Base-by-base conservation (phyloP, 2,113 vertebrate genomes). In the Perognathus longimembris region DNA sequence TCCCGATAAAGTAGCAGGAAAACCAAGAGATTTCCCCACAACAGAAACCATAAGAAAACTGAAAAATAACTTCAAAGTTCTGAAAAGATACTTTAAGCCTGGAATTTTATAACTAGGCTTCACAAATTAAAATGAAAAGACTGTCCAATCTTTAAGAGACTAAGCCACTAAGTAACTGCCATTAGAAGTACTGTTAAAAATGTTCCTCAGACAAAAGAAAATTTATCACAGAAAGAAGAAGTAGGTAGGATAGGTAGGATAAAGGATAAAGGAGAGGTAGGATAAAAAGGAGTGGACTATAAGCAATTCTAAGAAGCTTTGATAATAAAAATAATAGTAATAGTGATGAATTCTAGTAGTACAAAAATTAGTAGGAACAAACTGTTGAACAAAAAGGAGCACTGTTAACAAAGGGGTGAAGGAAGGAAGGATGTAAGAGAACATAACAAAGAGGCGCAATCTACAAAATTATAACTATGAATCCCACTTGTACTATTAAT, bases 181-280 rank as follows among this genome's bases (percentile, higher is more conserved):
- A 28, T n/a, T 34, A 73, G 78, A 76, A 81, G 30, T 18, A 61
- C 40, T 28, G 40, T 32, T n/a, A 83, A 57, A 15, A 6, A 6
- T 36, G 17, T 8, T 9, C 3, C 79, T 59, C 20, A 54, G 50
- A 90, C 22, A 50, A 73, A 63, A 50, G 42, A 85, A 87, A 50
- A 89, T 18, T 18, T 17, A 88, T 64, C 21, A 61, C 32, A 95
- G 42, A 86, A 88, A 18, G 50, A 17, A 77, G 83, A 94, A 76
- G 10, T n/a, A n/a, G n/a, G 71, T 11, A 67, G 42, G 7, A 61
- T 34, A 85, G 2, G 5, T 21, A 70, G 45, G 7, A 50, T 20
- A 3, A 30, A 71, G 32, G 10, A n/a, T n/a, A 76, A 15, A 67
- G 42, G 7, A 61, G 54, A 85, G 2, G 5, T 21, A 70, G 45